Conservation (phyloP, 2,113 vertebrate species). For the Ornithorhynchus anatinus region DNA sequence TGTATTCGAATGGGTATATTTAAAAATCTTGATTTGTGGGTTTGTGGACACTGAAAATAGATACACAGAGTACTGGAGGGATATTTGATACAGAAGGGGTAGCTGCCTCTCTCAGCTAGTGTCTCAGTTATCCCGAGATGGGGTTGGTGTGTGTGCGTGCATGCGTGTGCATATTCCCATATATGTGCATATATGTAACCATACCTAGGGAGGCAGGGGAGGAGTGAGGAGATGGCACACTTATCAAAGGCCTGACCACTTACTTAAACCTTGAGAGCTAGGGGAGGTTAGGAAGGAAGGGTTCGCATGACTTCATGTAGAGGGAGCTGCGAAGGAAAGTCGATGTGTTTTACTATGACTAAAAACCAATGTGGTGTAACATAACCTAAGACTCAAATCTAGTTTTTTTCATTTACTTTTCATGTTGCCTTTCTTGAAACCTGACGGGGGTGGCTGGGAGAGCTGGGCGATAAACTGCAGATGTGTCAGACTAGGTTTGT, state of each 20-base stretch:
- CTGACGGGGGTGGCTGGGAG: neutral
- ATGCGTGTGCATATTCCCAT: too few species aligned
- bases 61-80: conserved; percentile 51
- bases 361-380: neutral
- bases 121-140: conserved; percentile 24
- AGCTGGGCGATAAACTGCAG: neutral
- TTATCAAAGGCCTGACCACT: conserved; percentile 33
- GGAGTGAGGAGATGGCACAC: neutral
- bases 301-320: neutral
- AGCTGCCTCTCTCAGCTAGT: neutral
- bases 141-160: too few species aligned
- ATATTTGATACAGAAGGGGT: conserved; percentile 38
- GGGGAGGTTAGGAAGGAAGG: neutral
- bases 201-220: neutral
- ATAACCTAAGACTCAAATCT: neutral
- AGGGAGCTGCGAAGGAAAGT: neutral
- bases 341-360: neutral
- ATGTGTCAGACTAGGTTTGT: conserved; percentile 14
- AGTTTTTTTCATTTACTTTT: neutral
- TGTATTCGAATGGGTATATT: neutral
- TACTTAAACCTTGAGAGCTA: neutral
- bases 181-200: too few species aligned
- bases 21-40: conserved; percentile 24
- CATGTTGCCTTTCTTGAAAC: neutral
- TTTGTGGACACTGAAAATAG: conserved; percentile 55